A percentile compares a stretch with the other conserved stretches of the same genome.
Conservation (phyloP, 2,113 vertebrate species). For the Reinhardtius hippoglossoides region DNA sequence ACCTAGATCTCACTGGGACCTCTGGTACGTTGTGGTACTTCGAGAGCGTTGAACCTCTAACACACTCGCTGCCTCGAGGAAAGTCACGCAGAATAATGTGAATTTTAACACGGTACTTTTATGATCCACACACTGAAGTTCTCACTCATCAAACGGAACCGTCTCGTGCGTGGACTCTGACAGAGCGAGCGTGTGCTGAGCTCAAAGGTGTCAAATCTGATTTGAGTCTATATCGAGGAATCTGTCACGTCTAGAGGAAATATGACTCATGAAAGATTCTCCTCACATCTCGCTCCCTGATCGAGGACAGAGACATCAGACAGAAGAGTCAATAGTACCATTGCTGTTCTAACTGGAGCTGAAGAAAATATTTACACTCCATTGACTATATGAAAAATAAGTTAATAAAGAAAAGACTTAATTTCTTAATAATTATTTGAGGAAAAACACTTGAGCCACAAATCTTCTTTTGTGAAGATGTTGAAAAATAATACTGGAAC, state of each 20-base stretch:
- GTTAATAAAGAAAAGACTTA: slow-evolving; percentile 44
- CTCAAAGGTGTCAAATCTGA: neutral
- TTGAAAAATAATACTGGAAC: slow-evolving; percentile 50
- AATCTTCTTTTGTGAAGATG: slow-evolving; percentile 50
- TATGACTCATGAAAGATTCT: slow-evolving; percentile 39
- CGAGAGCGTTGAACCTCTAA: too few relatives aligned
- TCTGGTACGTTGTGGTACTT: too few relatives aligned
- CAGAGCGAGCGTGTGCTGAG: too few relatives aligned
- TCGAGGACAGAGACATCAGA: neutral
- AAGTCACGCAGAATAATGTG: slow-evolving; percentile 12
- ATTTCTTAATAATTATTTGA: slow-evolving; percentile 30
- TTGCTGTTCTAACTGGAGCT: neutral
- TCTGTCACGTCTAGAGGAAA: slow-evolving; percentile 28
- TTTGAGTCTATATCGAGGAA: slow-evolving; percentile 13
- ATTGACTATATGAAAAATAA: neutral
- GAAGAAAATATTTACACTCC: slow-evolving; percentile 34
- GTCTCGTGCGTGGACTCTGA: neutral
- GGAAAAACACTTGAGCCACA: slow-evolving; percentile 43
- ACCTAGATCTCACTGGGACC: slow-evolving; percentile 77
- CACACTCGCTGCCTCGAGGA: slow-evolving; percentile 2
- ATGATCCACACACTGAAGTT: slow-evolving; percentile 16
- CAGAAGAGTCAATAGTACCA: neutral
- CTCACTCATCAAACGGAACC: neutral
- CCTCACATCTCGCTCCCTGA: neutral
- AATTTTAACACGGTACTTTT: slow-evolving; percentile 18